phyloP scores from a whole-genome alignment of 2,113 vertebrate genomes.

The Lagopus leucura region DNA sequence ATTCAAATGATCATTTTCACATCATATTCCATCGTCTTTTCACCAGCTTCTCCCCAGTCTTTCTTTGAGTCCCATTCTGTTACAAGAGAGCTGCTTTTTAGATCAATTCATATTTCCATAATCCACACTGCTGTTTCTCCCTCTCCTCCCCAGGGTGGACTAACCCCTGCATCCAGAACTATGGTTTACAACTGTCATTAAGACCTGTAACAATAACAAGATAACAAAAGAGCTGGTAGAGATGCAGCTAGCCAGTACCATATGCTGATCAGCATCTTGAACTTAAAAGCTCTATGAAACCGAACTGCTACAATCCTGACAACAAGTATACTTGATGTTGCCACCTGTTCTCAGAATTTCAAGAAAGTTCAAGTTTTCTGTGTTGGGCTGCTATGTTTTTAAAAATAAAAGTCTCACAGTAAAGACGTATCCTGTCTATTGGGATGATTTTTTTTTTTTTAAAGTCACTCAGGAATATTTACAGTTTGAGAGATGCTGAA shows the following conservation, averaged over 20 bases:
- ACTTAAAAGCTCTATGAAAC: constrained; percentile 78
- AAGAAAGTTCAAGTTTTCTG: background rate
- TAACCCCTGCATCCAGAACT: constrained; percentile 93
- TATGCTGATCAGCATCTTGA: constrained; percentile 86
- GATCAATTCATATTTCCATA: constrained; percentile 99
- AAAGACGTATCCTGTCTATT: background rate
- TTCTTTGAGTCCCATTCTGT: constrained; percentile 93
- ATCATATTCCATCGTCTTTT: constrained; percentile 89
- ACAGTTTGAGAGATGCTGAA: background rate
- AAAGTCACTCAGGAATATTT: background rate
- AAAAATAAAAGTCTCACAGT: background rate
- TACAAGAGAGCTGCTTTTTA: constrained; percentile 83
- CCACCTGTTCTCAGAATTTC: constrained; percentile 13
- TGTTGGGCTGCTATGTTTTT: background rate
- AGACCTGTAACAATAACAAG: constrained; percentile 93
- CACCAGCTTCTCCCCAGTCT: constrained; percentile 88
- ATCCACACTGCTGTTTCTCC: constrained; percentile 95
- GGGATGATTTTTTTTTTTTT: background rate
- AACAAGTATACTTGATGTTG: constrained; percentile 63
- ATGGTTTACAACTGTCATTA: constrained; percentile 98
- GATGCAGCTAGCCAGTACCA: constrained; percentile 89
- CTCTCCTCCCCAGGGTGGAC: constrained; percentile 91
- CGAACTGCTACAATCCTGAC: constrained; percentile 79
- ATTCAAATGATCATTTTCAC: constrained; percentile 89
- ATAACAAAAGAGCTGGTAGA: constrained; percentile 93